Base-by-base conservation (phyloP, 2,888 invertebrate species). In the Lypha dubia region DNA sequence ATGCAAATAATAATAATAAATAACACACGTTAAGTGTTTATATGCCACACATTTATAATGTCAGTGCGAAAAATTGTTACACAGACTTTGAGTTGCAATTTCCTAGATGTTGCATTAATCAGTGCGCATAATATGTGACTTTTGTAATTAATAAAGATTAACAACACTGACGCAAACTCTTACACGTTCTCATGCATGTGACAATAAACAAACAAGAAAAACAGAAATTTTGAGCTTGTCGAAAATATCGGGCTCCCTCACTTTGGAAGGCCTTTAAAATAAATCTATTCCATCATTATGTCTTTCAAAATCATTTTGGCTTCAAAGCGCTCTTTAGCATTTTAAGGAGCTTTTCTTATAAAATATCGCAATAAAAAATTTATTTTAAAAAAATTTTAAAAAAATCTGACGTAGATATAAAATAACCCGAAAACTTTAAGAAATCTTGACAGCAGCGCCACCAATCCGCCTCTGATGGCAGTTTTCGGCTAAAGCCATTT, bases 131-230 rank as follows among this genome's bases (percentile, higher is more conserved):
- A 83, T 86, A 84, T 82, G 86, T 75, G 86, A 89, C 90, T 91
- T 89, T 88, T 88, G 90, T 89, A 90, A 90, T 90, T 90, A 90
- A 90, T 90, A 90, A 90, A 91, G 90, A 90, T 90, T 91, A 90
- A 91, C 88, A 79, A 74, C 83, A 79, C 79, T 79, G 79, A 76
- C 81, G 70, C 41, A 32, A 65, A 17, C 41, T 62, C 58, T 65
- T 73, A 51, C 20, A 70, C 11, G 38, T 6, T 44, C 62, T 28
- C 7, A 46, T 35, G 56, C 22, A 38, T 38, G n/a, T 32, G 41
- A 22, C 32, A 32, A 17, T 35, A 49, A 60, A 62, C 20, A 46
- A n/a, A 28, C 46, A 41, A 20, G 9, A 17, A 46, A 28, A 38
- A 68, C n/a, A 53, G n/a, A n/a, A 17, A 53, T 63, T 41, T 20